Evolutionary conservation across 1,140 invertebrate species (phyloP).

Genomic region (Tetramorium alpestre): DNA sequence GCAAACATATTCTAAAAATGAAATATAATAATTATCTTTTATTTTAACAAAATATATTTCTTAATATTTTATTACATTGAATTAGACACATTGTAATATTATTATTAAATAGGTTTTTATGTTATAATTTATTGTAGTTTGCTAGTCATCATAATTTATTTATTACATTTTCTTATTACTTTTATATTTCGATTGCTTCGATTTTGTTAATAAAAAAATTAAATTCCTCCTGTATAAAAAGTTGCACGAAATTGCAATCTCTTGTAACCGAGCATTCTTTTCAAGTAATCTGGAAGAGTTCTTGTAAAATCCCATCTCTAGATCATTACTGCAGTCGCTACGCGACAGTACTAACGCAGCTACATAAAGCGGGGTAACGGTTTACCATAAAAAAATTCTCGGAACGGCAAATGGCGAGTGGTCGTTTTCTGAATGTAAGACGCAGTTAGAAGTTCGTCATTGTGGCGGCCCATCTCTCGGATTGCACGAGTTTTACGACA

Average conservation of each 20-base stretch:
- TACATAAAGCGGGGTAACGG: constrained; percentile 22
- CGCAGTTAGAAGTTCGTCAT: constrained; percentile 14
- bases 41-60: neutral
- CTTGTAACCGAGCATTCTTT: neutral
- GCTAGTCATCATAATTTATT: neutral
- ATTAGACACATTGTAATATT: neutral
- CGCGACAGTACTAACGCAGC: neutral
- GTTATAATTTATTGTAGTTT: neutral
- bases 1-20: neutral
- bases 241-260: neutral
- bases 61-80: neutral
- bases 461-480: neutral
- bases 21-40: neutral
- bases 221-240: neutral
- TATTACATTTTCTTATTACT: neutral
- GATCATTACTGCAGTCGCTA: constrained; percentile 1
- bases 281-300: neutral
- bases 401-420: neutral
- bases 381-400: constrained; percentile 14
- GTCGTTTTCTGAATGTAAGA: constrained; percentile 22
- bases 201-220: neutral
- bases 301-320: neutral
- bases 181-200: neutral
- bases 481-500: constrained; percentile 51
- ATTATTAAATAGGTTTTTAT: constrained; percentile 16